Conservation (phyloP, 2,888 invertebrate genomes). For the Ophonus ardosiacus region DNA sequence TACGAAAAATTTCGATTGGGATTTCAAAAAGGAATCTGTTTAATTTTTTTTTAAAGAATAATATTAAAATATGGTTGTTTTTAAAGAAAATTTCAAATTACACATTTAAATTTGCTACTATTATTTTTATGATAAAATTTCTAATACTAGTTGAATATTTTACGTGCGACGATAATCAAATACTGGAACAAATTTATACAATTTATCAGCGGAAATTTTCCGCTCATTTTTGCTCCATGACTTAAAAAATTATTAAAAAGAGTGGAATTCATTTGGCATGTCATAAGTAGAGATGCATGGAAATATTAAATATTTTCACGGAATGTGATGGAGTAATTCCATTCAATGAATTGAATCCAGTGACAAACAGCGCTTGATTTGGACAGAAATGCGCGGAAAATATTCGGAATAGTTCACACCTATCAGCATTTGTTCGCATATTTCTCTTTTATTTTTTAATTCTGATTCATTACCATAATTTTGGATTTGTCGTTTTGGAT, state of each 20-base stretch:
- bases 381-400: slow-evolving; percentile 1
- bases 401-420: slow-evolving; percentile 16
- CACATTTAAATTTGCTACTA: no score
- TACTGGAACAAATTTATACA: not conserved
- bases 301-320: slow-evolving; percentile 36
- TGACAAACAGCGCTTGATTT: slow-evolving; percentile 37
- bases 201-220: not conserved
- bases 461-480: not conserved
- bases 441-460: slow-evolving; percentile 5
- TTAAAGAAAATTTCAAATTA: no score
- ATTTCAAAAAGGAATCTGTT: no score
- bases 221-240: slow-evolving; percentile 1
- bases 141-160: not conserved
- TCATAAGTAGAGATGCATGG: slow-evolving; percentile 2
- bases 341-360: slow-evolving; percentile 11
- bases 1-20: no score
- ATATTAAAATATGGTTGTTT: no score
- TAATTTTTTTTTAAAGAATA: no score
- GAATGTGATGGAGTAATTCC: slow-evolving; percentile 25
- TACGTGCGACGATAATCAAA: not conserved
- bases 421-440: not conserved
- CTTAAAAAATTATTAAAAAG: slow-evolving; percentile 9
- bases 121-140: not conserved
- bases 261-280: slow-evolving; percentile 11
- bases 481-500: not conserved